Percentiles rank a stretch among this genome's conserved stretches.
Conservation (phyloP, 2,888 invertebrate species). For the Megalurothrips usitatus region DNA sequence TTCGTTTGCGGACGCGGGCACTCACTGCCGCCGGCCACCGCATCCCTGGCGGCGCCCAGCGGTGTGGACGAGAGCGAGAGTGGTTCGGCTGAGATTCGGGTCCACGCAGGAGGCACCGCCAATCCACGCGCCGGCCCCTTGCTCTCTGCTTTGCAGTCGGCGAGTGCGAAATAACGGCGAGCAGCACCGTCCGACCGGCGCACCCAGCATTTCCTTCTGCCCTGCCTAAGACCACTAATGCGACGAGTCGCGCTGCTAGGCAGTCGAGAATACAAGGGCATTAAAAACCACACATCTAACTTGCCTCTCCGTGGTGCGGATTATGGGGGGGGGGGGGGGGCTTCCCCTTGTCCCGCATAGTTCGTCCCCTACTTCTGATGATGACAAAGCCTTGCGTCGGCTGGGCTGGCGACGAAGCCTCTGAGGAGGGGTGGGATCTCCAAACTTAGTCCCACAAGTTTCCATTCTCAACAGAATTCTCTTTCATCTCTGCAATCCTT, state of each 20-base stretch:
- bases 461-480: slow-evolving; percentile 19
- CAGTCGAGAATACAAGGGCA: not conserved
- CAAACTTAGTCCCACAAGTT: slow-evolving; percentile 19
- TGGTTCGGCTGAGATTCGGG: not conserved
- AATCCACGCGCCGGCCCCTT: too few relatives aligned
- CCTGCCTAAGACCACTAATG: not conserved
- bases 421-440: not conserved
- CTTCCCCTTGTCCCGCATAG: not conserved
- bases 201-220: not conserved
- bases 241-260: not conserved
- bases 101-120: too few relatives aligned
- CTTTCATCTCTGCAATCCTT: slow-evolving; percentile 25
- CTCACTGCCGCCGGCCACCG: not conserved
- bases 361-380: not conserved
- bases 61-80: not conserved
- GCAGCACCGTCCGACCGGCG: too few relatives aligned
- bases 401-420: not conserved
- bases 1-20: too few relatives aligned
- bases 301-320: too few relatives aligned
- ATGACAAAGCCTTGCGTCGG: slow-evolving; percentile 12
- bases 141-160: too few relatives aligned
- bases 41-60: not conserved
- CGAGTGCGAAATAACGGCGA: too few relatives aligned
- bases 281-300: slow-evolving; percentile 17
- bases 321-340: too few relatives aligned